Evolutionary conservation across 2,797 vertebrate species (phyloP), one percentile per base, ranked within the genome.

Genomic region (Saguinus oedipus): DNA sequence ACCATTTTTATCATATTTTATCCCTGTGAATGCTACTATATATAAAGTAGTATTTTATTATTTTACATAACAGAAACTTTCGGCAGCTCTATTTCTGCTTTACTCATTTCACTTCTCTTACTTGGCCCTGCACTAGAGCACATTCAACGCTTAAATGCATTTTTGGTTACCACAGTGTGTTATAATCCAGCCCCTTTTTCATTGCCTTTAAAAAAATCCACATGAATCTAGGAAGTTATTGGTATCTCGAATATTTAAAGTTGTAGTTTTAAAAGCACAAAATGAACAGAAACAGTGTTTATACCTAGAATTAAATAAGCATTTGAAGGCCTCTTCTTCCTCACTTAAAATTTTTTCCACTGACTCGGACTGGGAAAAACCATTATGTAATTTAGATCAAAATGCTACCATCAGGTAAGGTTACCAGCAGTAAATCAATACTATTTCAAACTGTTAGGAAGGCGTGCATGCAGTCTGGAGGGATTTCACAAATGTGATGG

Each of bases 241-340:
- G 17, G 2, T 27, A 59, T 42, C 2, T 20, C 0, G 2, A 64
- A n/a, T 44, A 78, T 68, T 89, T 95, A 39, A 20, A 95, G 72
- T 55, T 87, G 5, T n/a, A 87, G 17, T 55, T 97, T 95, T 68
- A 88, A 96, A 83, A 90, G 53, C 30, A 83, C 39, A 76, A 72
- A 88, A 80, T 33, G 2, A 86, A 30, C 2, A 19, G 44, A 93
- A 90, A 90, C 19, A 84, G 70, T 81, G 59, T 39, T 7, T 27
- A 87, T 39, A n/a, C 13, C 48, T 96, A 91, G 59, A 94, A 87
- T 48, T 75, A 55, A 76, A 61, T 39, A 59, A 95, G 5, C 36
- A 55, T 68, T 87, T 96, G 48, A 89, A 92, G 26, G 12, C 26
- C 68, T 64, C 22, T 84, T 88, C 17, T 84, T 90, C 64, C 26